A percentile compares a stretch with the other conserved stretches of the same genome.
phyloP scores from a whole-genome alignment of 2,797 vertebrate species.

The Decapterus maruadsi region DNA sequence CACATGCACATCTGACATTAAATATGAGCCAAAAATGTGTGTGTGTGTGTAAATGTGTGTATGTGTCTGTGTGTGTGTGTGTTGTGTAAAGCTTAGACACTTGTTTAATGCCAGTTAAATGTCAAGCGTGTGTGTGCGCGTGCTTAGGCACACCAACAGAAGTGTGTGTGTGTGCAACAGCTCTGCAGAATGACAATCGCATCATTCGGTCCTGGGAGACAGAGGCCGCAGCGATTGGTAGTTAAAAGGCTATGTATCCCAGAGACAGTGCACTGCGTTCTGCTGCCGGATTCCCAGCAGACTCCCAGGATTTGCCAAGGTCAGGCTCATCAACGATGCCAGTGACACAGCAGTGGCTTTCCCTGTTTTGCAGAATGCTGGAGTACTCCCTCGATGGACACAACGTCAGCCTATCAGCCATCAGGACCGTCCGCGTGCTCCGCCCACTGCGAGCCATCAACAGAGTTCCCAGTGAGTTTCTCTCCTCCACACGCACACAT shows the following conservation, averaged over 20 bases:
- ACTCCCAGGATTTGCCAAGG: slow-evolving; percentile 62
- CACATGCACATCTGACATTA: slow-evolving; percentile 77
- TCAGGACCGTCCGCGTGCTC: slow-evolving; percentile 95
- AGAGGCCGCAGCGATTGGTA: slow-evolving; percentile 68
- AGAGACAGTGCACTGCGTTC: slow-evolving; percentile 42
- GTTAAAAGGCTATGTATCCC: slow-evolving; percentile 70
- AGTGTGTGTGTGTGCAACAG: slow-evolving; percentile 40
- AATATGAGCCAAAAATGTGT: slow-evolving; percentile 80
- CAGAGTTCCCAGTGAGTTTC: slow-evolving; percentile 96
- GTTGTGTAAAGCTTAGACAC: slow-evolving; percentile 79
- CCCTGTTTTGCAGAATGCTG: slow-evolving; percentile 90
- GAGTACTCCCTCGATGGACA: slow-evolving; percentile 98
- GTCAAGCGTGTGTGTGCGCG: slow-evolving; percentile 79
- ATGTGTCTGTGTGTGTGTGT: slow-evolving; percentile 62
- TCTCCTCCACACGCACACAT: slow-evolving; percentile 4
- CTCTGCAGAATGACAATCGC: slow-evolving; percentile 76
- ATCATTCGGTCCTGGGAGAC: slow-evolving; percentile 66
- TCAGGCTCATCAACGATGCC: slow-evolving; percentile 65
- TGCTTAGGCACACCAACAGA: slow-evolving; percentile 20
- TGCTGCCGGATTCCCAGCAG: slow-evolving; percentile 56
- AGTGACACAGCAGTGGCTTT: slow-evolving; percentile 59
- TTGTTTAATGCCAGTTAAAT: slow-evolving; percentile 89
- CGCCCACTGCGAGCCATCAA: slow-evolving; percentile 98
- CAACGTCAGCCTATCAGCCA: slow-evolving; percentile 96
- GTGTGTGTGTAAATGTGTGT: neutral